A percentile compares a stretch with the other conserved stretches of the same genome.
These are phyloP conservation scores for Dasysyrphus tricinctus DNA, from an alignment of 2,888 invertebrate species.

Conservation along the genomic window DNA sequence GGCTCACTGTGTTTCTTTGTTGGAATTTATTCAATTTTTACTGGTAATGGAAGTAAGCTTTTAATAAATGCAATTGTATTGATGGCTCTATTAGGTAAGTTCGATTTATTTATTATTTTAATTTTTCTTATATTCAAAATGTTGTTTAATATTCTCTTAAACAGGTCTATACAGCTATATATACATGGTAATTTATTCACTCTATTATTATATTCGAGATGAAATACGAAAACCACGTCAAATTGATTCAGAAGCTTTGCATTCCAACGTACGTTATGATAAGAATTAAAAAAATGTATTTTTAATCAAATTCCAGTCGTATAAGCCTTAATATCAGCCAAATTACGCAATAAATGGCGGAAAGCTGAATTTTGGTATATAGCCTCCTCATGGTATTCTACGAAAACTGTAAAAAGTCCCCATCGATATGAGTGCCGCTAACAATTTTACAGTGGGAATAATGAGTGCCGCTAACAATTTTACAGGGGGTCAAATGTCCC, in stretches of 20 bases:
- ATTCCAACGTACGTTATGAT: neutral
- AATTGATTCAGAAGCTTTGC: conserved; percentile 3
- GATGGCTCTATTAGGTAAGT: neutral
- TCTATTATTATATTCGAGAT: conserved; percentile 7
- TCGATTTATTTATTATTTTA: neutral
- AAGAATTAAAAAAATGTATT: conserved; percentile 1
- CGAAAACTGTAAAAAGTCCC: too few species aligned
- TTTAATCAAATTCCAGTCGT: too few species aligned
- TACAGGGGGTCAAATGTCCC: too few species aligned
- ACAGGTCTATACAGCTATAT: neutral
- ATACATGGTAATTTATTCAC: conserved; percentile 8
- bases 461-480: too few species aligned
- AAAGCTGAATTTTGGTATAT: too few species aligned
- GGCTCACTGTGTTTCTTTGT: neutral
- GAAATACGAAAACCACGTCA: neutral
- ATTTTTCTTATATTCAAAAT: neutral
- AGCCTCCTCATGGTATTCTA: too few species aligned
- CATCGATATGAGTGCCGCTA: too few species aligned
- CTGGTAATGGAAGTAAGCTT: neutral
- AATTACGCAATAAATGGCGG: too few species aligned
- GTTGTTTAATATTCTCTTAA: neutral
- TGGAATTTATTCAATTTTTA: neutral
- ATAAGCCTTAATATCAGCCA: too few species aligned
- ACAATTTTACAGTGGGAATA: too few species aligned
- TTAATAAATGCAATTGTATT: neutral